phyloP scores from a whole-genome alignment of 1,140 invertebrate species.

The Mamestra configurata region DNA sequence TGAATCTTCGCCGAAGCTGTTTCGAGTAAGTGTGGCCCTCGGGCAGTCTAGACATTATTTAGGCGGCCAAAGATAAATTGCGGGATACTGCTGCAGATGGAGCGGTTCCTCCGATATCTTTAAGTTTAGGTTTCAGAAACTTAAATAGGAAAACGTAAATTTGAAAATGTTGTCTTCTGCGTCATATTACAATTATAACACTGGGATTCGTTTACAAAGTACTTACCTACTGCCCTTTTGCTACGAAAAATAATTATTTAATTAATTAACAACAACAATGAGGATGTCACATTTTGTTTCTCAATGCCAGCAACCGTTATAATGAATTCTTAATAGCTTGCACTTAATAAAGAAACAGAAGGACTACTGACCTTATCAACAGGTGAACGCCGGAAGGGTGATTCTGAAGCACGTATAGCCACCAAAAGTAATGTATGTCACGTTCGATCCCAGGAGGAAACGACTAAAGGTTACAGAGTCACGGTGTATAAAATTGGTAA shows the following conservation, averaged over 20 bases:
- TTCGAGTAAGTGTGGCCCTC: not conserved
- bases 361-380: conserved; percentile 52
- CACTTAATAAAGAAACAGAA: conserved; percentile 49
- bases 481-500: conserved; percentile 36
- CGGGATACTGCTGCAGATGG: no score
- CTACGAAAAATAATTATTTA: no score
- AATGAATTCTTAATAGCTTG: conserved; percentile 15
- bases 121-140: no score
- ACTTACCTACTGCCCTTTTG: no score
- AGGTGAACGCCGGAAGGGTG: conserved; percentile 53
- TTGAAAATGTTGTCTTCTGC: no score
- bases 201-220: no score
- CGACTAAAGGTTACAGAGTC: conserved; percentile 38
- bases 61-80: no score
- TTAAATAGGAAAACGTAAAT: no score
- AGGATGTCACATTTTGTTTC: conserved; percentile 13
- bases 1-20: not conserved
- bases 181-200: no score
- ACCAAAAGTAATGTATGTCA: conserved; percentile 52
- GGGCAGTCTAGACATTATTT: not conserved
- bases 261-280: conserved; percentile 12
- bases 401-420: conserved; percentile 50
- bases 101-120: not conserved
- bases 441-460: conserved; percentile 50
- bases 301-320: conserved; percentile 42